Base-by-base conservation (phyloP, 2,113 vertebrate genomes). In the Xiphophorus couchianus region DNA sequence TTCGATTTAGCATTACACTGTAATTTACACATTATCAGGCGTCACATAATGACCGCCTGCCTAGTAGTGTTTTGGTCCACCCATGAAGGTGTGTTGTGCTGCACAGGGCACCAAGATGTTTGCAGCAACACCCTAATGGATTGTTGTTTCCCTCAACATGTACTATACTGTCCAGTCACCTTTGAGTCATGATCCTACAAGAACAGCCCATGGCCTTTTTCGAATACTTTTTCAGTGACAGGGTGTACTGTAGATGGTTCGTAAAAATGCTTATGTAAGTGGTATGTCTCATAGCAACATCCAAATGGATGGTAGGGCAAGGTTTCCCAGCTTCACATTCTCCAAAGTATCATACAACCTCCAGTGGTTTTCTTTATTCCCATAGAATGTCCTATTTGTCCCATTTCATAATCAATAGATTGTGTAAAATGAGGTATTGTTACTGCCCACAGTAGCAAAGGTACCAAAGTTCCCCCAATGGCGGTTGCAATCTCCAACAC, bases 1-100 rank as follows among this genome's bases (percentile, higher is more conserved):
- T 61, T 61, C 14, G 27, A 60, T 48, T 25, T 58, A 48, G 66
- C 33, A 33, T 73, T 42, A 69, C 67, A 62, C 19, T 65, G 62
- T 11, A 65, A 19, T 22, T 54, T 25, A 22, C 28, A 29, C n/a
- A 58, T 12, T 11, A 67, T 8, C n/a, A 54, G 33, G 64, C 13
- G 5, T 15, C 33, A 64, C 44, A 79, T 44, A 28, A 30, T n/a
- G 74, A 31, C 12, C 13, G 31, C 30, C 39, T 42, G 14, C 39
- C 39, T 15, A 42, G 1, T 14, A 14, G 39, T 42, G 39, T 42
- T 42, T 15, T 4, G 22, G 31, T 66, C 42, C 22, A 19, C 44
- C 44, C 44, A 19, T 29, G 29, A 19, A 17, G 10, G 28, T 63
- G 14, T 15, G 5, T 31, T 30, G 62, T 30, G 10, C 35, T 12